Percentiles rank a stretch among this genome's conserved stretches.
Conservation (phyloP, 2,797 vertebrate species). For the Bradypodion ventrale region DNA sequence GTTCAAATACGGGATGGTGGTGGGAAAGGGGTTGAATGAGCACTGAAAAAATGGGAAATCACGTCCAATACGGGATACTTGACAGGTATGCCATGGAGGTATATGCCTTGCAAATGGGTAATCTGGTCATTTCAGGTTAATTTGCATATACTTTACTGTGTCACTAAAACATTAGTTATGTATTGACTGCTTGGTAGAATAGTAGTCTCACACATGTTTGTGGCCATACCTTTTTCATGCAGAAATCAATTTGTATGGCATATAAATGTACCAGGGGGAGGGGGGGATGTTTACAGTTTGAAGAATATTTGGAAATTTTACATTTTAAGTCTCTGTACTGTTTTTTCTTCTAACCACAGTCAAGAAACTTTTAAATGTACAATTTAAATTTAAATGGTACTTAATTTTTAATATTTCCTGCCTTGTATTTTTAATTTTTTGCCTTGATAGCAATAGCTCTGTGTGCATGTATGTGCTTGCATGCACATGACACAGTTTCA, state of each 20-base stretch:
- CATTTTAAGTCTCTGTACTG: background rate
- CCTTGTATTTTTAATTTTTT: background rate
- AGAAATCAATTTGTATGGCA: background rate
- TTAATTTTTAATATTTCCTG: background rate
- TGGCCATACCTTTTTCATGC: background rate
- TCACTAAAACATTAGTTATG: background rate
- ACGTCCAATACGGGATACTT: no score
- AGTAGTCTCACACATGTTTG: background rate
- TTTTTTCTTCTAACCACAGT: background rate
- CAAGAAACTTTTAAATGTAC: background rate
- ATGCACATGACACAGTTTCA: background rate
- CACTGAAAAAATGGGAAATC: no score
- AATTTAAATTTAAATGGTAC: background rate
- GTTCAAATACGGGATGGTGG: no score
- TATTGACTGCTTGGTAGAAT: background rate
- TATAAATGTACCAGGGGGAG: background rate
- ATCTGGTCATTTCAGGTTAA: background rate
- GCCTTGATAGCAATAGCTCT: background rate
- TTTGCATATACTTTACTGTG: background rate
- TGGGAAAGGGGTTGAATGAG: no score
- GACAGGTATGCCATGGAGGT: no score
- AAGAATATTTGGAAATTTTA: background rate
- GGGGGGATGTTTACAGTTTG: background rate
- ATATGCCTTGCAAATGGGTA: no score
- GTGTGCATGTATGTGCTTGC: background rate